Base-by-base conservation (phyloP, 2,888 invertebrate genomes). In the Rugalucina vietnamica region DNA sequence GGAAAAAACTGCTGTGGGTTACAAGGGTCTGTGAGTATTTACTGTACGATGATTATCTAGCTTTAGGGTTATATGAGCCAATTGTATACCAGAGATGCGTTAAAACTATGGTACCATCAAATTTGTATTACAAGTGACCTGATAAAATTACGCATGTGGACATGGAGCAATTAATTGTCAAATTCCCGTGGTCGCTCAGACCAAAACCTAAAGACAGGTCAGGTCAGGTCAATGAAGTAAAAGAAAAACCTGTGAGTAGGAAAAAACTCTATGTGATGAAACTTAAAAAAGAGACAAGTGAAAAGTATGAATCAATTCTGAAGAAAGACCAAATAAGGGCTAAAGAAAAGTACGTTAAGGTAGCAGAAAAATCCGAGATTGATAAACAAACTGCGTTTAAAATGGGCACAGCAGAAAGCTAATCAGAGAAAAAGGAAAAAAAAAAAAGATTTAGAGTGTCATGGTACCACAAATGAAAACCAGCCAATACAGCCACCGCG, bases 101-200 rank as follows among this genome's bases (percentile, higher is more conserved):
- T 60, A 3, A 60, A 60, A 60, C 29, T 29, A 60, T 60, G 60
- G 60, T 60, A 29, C 29, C 8, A 60, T 27, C 60, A 60, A 60
- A 60, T 60, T 5, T 18, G 60, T 27, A 60, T 60, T 29, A 29
- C 60, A 24, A 60, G 29, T 27, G 60, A 60, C 60, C 21, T 60
- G 21, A 60, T 60, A 27, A 60, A 60, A 18, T 27, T 60, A 27
- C 60, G 60, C 29, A 60, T 60, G 29, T 29, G 27, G 60, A 60
- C 29, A 60, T 60, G 60, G 60, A 70, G 32, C 70, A 14, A 36
- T 24, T 70, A 14, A 36, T 39, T 37, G 70, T 36, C 29, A 70
- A 70, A 21, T 70, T 70, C 37, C 70, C 70, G n/a, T 70, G 70
- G 70, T 39, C 36, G 36, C 70, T 70, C 24, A 70, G 70, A 70